These are phyloP conservation scores for Crocallis elinguaria DNA, from an alignment of 2,888 invertebrate genomes.

Conservation along the genomic window DNA sequence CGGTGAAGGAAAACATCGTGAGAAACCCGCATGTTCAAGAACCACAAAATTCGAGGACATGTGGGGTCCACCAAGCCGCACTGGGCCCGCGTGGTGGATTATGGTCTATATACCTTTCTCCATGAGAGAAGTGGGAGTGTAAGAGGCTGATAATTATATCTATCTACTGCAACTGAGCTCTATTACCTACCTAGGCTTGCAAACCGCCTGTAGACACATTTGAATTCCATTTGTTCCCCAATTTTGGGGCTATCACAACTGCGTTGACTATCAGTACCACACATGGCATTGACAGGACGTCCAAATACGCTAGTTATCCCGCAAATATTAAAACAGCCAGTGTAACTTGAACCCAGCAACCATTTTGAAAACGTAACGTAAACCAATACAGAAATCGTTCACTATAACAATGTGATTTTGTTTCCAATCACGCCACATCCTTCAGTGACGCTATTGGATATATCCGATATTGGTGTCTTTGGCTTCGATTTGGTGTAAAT, in stretches of 20 bases:
- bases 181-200: too few relatives aligned
- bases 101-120: too few relatives aligned
- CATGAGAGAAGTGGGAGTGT: too few relatives aligned
- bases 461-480: constrained; percentile 19
- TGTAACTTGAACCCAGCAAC: constrained; percentile 6
- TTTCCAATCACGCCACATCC: constrained; percentile 37
- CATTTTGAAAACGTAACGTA: constrained; percentile 23
- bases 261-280: constrained; percentile 8
- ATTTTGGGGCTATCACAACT: constrained; percentile 8
- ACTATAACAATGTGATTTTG: constrained; percentile 40
- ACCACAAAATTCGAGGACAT: too few relatives aligned
- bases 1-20: too few relatives aligned
- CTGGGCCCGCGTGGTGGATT: too few relatives aligned
- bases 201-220: background rate
- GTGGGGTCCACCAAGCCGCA: too few relatives aligned
- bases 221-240: background rate
- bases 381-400: constrained; percentile 32
- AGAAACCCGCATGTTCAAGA: too few relatives aligned
- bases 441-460: constrained; percentile 11
- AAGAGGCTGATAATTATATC: too few relatives aligned
- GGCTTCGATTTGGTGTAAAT: constrained; percentile 14
- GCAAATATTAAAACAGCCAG: background rate
- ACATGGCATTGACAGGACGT: constrained; percentile 16
- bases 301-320: background rate
- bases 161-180: too few relatives aligned